Percentiles rank a stretch among this genome's conserved stretches.
Evolutionary conservation across 2,797 vertebrate genomes (phyloP).

Genomic region (Gymnothorax javanicus): DNA sequence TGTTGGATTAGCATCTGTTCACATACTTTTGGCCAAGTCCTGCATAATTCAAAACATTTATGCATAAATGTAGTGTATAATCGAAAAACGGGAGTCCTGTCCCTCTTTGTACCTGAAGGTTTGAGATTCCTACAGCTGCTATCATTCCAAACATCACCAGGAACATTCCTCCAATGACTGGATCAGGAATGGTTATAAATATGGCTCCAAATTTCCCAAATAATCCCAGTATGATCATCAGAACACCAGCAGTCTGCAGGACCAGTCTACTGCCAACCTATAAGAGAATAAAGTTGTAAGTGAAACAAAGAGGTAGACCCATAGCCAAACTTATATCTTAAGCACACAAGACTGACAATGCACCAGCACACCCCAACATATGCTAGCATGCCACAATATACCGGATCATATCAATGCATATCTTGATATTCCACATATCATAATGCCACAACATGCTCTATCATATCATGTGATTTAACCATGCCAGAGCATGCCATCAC

Average conservation of each 20-base stretch:
- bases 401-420: background rate
- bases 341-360: too few relatives aligned
- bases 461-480: background rate
- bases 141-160: conserved; percentile 84
- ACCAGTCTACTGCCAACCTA: conserved; percentile 80
- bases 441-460: background rate
- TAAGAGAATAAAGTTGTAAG: background rate
- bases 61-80: background rate
- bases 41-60: background rate
- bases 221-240: conserved; percentile 78
- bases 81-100: background rate
- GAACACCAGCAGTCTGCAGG: conserved; percentile 71
- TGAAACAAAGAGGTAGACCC: background rate
- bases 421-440: background rate
- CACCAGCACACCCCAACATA: background rate
- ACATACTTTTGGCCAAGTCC: too few relatives aligned
- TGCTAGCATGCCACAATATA: background rate
- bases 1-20: too few relatives aligned
- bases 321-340: background rate
- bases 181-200: conserved; percentile 81
- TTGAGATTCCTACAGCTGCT: conserved; percentile 79
- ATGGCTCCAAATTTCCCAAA: conserved; percentile 80
- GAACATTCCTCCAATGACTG: conserved; percentile 82
- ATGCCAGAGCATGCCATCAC: background rate
- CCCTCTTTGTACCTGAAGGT: conserved; percentile 70